Conservation (phyloP, 2,888 invertebrate species). For the Cheiracanthium punctorium region DNA sequence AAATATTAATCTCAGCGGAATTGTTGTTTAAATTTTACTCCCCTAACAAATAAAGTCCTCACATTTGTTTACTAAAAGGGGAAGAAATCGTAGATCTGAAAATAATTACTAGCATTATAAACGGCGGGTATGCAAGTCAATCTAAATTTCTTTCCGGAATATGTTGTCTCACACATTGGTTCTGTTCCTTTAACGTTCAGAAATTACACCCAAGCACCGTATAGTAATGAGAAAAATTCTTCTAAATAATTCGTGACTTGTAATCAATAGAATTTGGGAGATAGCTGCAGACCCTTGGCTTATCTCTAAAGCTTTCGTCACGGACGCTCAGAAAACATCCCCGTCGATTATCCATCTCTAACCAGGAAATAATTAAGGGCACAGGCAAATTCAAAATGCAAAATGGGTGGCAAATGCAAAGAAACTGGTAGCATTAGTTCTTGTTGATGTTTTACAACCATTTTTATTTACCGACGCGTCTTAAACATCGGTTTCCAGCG, state of each 20-base stretch:
- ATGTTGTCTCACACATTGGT: too few relatives aligned
- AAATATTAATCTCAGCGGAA: too few relatives aligned
- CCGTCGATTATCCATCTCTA: conserved; percentile 33
- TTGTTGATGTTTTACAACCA: conserved; percentile 10
- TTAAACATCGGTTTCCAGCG: conserved; percentile 49
- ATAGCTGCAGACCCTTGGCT: neutral
- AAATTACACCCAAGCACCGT: too few relatives aligned
- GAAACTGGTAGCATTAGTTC: conserved; percentile 37
- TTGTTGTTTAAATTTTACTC: too few relatives aligned
- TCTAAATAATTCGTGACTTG: neutral
- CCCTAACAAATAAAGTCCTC: too few relatives aligned
- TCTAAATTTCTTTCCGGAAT: too few relatives aligned
- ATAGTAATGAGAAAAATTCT: neutral
- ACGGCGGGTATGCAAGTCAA: too few relatives aligned
- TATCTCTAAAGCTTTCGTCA: conserved; percentile 13
- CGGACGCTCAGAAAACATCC: conserved; percentile 17
- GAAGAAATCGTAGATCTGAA: too few relatives aligned
- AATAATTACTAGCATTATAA: too few relatives aligned
- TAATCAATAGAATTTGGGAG: neutral
- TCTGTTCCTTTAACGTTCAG: too few relatives aligned
- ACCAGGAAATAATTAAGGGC: conserved; percentile 38
- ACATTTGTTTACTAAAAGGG: too few relatives aligned
- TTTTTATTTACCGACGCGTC: conserved; percentile 50
- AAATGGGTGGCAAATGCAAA: conserved; percentile 44
- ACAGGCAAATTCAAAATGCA: neutral